Evolutionary conservation across 2,113 vertebrate species (phyloP).

Genomic region (Thryonomys swinderianus): DNA sequence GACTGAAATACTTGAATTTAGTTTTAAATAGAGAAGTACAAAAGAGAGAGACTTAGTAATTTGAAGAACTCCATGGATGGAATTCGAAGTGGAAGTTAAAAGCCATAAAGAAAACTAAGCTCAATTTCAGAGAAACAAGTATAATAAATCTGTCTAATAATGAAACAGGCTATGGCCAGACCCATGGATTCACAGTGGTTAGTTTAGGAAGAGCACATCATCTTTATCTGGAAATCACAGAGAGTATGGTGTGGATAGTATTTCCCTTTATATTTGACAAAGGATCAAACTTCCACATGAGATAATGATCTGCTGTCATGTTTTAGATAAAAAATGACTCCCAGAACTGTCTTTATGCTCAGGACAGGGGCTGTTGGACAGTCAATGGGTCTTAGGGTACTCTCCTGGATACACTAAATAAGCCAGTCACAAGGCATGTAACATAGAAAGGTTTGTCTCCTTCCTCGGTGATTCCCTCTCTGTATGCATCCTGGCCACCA

Average conservation of each 20-base stretch:
- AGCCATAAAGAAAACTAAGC: background rate
- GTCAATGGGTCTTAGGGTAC: background rate
- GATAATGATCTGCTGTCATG: background rate
- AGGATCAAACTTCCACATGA: background rate
- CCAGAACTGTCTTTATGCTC: background rate
- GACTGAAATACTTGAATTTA: conserved; percentile 24
- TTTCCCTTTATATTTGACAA: background rate
- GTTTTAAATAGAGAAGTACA: conserved; percentile 23
- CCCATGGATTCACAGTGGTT: background rate
- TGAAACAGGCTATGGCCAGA: background rate
- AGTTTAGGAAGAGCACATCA: background rate
- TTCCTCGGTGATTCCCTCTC: background rate
- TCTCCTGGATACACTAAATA: background rate
- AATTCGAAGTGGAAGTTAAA: conserved; percentile 29
- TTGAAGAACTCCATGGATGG: background rate
- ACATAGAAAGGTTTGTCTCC: background rate
- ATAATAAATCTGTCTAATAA: background rate
- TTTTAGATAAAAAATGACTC: background rate
- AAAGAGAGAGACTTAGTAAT: background rate
- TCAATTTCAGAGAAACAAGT: background rate
- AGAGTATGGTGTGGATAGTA: background rate
- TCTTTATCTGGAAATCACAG: background rate
- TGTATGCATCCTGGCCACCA: background rate
- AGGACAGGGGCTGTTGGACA: background rate
- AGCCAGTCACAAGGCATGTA: background rate